A percentile compares a stretch with the other conserved stretches of the same genome.
Evolutionary conservation across 2,113 vertebrate species (phyloP).

Genomic region (Grammomys surdaster): DNA sequence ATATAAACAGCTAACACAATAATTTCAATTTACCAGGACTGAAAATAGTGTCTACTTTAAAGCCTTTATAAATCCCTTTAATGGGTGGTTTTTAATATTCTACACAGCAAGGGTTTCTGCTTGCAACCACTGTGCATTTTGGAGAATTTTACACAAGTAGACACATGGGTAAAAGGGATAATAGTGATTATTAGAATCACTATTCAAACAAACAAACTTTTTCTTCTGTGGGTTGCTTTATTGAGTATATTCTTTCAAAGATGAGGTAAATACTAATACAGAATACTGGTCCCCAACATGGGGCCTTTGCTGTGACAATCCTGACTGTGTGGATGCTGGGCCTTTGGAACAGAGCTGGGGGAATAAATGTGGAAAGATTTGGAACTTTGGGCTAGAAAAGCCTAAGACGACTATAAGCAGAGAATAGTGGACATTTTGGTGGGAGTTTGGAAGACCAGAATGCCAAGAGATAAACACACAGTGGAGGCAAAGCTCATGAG

Average conservation of each 20-base stretch:
- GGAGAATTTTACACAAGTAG: no score
- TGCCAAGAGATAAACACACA: neutral
- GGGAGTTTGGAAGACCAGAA: neutral
- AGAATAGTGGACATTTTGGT: neutral
- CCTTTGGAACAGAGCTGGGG: neutral
- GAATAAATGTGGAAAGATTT: neutral
- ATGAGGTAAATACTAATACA: neutral
- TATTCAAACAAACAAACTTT: neutral
- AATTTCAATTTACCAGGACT: slow-evolving; percentile 44
- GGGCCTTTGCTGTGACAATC: no score
- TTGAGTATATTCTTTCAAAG: neutral
- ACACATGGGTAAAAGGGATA: neutral
- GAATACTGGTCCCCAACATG: neutral
- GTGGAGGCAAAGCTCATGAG: neutral
- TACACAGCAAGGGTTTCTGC: neutral
- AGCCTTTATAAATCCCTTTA: slow-evolving; percentile 50
- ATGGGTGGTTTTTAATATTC: neutral
- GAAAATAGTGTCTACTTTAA: slow-evolving; percentile 39
- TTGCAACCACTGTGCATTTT: no score
- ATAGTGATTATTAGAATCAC: no score
- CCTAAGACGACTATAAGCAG: neutral
- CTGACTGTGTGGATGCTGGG: no score
- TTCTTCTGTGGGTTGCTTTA: neutral
- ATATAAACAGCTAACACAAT: slow-evolving; percentile 34
- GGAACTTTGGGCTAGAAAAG: neutral